These are phyloP conservation scores for Leptopilina syphax DNA, from an alignment of 2,888 invertebrate genomes.

Conservation along the genomic window DNA sequence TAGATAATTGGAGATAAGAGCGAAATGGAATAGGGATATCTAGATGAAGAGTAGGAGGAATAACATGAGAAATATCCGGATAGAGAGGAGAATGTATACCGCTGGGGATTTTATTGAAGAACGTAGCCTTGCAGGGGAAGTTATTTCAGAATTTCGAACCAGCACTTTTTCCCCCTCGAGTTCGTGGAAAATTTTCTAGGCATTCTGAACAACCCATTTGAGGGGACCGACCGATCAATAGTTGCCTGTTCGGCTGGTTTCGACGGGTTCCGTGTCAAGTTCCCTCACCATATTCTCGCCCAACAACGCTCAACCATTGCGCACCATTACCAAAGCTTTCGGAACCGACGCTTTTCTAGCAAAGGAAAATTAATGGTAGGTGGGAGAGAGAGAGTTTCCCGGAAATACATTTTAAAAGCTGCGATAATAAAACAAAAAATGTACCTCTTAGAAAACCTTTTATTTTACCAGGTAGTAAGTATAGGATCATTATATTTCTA, in stretches of 20 bases:
- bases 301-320: constrained; percentile 63
- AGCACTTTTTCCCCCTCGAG: background rate
- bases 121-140: background rate
- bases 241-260: constrained; percentile 67
- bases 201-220: constrained; percentile 50
- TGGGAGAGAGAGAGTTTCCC: constrained; percentile 21
- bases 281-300: constrained; percentile 65
- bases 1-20: no score
- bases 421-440: background rate
- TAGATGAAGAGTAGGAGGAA: no score
- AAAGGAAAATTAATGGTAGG: constrained; percentile 4
- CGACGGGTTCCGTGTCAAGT: constrained; percentile 71
- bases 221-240: constrained; percentile 65
- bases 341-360: constrained; percentile 26
- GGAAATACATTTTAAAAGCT: constrained; percentile 17
- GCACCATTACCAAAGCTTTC: constrained; percentile 35
- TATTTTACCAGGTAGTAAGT: no score
- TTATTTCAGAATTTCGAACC: constrained; percentile 30
- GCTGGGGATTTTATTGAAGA: background rate
- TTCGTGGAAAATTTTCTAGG: constrained; percentile 50
- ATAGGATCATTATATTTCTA: no score
- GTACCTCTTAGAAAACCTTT: no score
- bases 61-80: no score
- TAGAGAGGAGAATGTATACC: background rate
- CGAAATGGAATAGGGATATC: no score